A percentile compares a stretch with the other conserved stretches of the same genome.
Conservation (phyloP, 2,113 vertebrate species). For the Steatornis caripensis region DNA sequence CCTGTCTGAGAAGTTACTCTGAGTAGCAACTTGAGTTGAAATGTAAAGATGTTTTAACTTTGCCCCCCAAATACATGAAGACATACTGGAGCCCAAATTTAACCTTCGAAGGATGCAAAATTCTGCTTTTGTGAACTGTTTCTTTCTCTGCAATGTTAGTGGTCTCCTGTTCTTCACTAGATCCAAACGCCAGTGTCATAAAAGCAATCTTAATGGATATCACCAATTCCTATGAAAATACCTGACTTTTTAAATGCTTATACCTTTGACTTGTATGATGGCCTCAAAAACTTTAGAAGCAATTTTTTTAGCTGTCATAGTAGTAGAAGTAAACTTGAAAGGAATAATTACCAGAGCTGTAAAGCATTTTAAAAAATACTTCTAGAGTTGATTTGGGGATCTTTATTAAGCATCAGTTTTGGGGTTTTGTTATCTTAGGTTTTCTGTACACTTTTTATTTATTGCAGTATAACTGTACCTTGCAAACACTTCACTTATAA, state of each 20-base stretch:
- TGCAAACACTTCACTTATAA: not conserved
- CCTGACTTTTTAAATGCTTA: not conserved
- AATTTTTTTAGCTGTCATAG: not conserved
- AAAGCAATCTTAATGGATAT: not conserved
- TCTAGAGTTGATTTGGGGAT: not conserved
- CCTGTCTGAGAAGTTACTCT: slow-evolving; percentile 12
- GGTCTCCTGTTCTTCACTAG: not conserved
- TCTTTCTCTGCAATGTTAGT: not conserved
- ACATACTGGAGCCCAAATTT: not conserved
- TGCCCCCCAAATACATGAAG: not conserved
- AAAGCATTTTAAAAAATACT: not conserved
- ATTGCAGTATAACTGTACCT: not conserved
- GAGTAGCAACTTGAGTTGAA: not conserved
- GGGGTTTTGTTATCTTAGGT: not conserved
- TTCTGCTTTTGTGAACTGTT: not conserved
- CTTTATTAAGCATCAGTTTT: fast-evolving
- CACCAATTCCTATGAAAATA: not conserved
- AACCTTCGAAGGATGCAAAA: not conserved
- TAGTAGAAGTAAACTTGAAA: not conserved
- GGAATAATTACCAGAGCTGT: not conserved
- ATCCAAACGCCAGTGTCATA: not conserved
- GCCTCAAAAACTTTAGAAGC: not conserved
- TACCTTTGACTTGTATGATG: not conserved
- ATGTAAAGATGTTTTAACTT: not conserved
- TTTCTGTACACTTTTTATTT: not conserved